Evolutionary conservation across 1,140 invertebrate genomes (phyloP), one percentile per base, ranked within the genome.

Genomic region (Mizuhopecten yessoensis): DNA sequence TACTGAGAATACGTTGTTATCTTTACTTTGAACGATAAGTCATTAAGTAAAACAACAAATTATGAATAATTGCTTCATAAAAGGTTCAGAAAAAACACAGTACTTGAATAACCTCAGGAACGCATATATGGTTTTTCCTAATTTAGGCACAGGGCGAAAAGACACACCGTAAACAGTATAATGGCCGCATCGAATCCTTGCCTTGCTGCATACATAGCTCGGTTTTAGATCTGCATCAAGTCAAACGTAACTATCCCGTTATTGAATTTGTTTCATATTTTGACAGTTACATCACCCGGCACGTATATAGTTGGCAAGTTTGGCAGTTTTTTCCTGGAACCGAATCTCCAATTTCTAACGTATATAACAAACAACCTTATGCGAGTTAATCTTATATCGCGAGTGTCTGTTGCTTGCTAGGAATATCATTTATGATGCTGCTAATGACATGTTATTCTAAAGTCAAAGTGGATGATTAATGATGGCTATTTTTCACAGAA

Each of bases 181-280:
- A 45, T 17, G 17, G 42, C 42, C 17, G 9, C 17, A 29, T 75
- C 2, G n/a, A 75, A 75, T 75, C 57, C 57, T 75, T 29, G 57
- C 23, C 3, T 29, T 17, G 1, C 11, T 9, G 0, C 3, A n/a
- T 3, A 5, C 57, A 29, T 75, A 29, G 57, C 57, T 75, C 57
- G 23, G n/a, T 23, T 9, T 75, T 9, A 75, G 0, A 29, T 75
- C 5, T 75, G 57, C 11, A 9, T 75, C 23, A 75, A 29, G 57
- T 29, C 57, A 23, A 75, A 29, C 29, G 11, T 11, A n/a, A 75
- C 57, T 75, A 15, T 45, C 42, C 42, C 9, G 17, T 45, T 75
- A 75, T 75, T 75, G 57, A 75, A 75, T 75, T 75, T 75, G 23
- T 75, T 75, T 75, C 57, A 75, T 75, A 75, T 29, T 75, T 45